These are phyloP conservation scores for Paracanthobrama guichenoti DNA, from an alignment of 2,113 vertebrate species.

Conservation along the genomic window DNA sequence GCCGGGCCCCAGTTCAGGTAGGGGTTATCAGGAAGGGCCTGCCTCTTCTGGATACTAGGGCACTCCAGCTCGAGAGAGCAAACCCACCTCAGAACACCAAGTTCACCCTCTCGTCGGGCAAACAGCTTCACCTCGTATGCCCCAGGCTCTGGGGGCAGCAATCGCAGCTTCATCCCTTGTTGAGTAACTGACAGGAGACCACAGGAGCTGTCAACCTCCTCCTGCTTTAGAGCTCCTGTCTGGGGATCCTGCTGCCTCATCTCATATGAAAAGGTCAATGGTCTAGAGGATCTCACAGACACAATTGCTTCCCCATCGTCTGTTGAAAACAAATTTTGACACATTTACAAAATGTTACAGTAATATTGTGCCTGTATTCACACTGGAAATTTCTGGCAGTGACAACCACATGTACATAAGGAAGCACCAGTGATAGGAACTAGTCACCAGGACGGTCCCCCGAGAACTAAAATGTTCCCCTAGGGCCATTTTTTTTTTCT, in stretches of 20 bases:
- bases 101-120: conserved; percentile 61
- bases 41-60: conserved; percentile 55
- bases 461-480: no score
- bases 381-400: not conserved
- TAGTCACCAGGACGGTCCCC: no score
- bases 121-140: conserved; percentile 80
- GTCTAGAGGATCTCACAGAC: conserved; percentile 68
- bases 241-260: conserved; percentile 68
- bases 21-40: conserved; percentile 74
- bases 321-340: conserved; percentile 58
- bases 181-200: conserved; percentile 71
- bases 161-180: conserved; percentile 71
- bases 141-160: conserved; percentile 71
- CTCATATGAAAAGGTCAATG: conserved; percentile 77
- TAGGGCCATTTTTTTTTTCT: no score
- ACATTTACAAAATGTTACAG: conserved; percentile 2
- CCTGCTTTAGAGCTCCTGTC: conserved; percentile 59
- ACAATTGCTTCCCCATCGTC: conserved; percentile 76
- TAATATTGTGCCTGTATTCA: not conserved
- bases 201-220: conserved; percentile 63
- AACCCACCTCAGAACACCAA: conserved; percentile 71
- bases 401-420: not conserved
- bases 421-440: not conserved
- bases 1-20: conserved; percentile 79
- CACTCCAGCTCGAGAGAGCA: conserved; percentile 80